These are phyloP conservation scores for Polypedilum pembai DNA, from an alignment of 1,140 invertebrate genomes.

Conservation along the genomic window DNA sequence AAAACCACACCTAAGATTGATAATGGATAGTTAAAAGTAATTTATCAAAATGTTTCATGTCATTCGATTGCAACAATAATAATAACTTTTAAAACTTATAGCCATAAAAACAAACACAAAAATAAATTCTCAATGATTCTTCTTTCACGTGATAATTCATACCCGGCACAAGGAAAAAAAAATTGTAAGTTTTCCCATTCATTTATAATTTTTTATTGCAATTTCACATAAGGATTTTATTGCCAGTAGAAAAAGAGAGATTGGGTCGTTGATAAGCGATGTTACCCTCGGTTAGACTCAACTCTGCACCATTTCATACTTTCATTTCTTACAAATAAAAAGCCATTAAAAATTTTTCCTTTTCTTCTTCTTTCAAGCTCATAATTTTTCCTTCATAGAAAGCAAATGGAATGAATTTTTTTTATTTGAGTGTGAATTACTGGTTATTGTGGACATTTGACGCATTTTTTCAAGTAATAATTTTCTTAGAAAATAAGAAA, in stretches of 20 bases:
- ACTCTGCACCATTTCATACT: constrained; percentile 1
- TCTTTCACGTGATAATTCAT: constrained; percentile 5
- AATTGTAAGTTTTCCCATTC: constrained; percentile 21
- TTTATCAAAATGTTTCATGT: background rate
- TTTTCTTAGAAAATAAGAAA: no score
- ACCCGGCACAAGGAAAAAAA: background rate
- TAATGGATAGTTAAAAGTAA: background rate
- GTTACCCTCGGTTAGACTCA: constrained; percentile 15
- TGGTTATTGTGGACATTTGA: no score
- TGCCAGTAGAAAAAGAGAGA: background rate
- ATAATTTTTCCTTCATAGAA: background rate
- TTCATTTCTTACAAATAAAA: constrained; percentile 5
- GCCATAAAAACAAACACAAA: no score
- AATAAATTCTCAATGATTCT: background rate
- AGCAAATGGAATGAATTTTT: no score
- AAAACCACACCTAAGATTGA: background rate
- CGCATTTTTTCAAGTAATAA: no score
- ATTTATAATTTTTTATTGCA: constrained; percentile 27
- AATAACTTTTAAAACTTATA: no score
- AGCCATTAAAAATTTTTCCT: constrained; percentile 23
- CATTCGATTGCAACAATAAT: no score
- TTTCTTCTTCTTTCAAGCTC: background rate
- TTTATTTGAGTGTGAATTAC: no score
- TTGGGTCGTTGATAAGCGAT: background rate
- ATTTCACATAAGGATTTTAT: constrained; percentile 27